A percentile compares a stretch with the other conserved stretches of the same genome.
Conservation (phyloP, 2,797 vertebrate species). For the Danio jaintianensis region DNA sequence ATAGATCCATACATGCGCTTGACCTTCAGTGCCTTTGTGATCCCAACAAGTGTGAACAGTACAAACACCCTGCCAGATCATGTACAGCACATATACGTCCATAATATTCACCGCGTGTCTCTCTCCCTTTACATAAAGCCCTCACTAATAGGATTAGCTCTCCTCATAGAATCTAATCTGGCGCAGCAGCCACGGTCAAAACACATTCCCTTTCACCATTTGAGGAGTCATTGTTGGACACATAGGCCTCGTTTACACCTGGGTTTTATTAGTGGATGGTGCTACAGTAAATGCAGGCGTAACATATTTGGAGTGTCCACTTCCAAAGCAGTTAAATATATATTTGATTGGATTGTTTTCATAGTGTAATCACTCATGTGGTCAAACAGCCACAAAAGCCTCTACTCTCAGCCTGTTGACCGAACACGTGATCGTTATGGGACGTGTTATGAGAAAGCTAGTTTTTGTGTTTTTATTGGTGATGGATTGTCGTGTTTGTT, state of each 20-base stretch:
- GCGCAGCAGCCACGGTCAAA: background rate
- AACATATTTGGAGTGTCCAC: too few relatives aligned
- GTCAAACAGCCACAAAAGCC: too few relatives aligned
- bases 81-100: conserved; percentile 25
- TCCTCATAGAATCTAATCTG: conserved; percentile 33
- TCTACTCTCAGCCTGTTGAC: too few relatives aligned
- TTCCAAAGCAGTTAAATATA: too few relatives aligned
- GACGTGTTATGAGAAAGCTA: too few relatives aligned
- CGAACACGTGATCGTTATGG: too few relatives aligned
- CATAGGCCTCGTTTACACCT: background rate
- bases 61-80: conserved; percentile 22
- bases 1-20: conserved; percentile 6
- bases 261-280: too few relatives aligned
- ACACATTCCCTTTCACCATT: conserved; percentile 15
- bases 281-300: too few relatives aligned
- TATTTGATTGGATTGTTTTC: too few relatives aligned
- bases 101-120: conserved; percentile 24
- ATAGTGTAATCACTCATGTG: too few relatives aligned
- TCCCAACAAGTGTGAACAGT: background rate
- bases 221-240: background rate
- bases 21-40: conserved; percentile 6
- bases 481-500: background rate
- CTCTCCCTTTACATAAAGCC: conserved; percentile 18
- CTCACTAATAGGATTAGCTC: conserved; percentile 39
- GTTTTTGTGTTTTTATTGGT: background rate